Evolutionary conservation across 2,888 invertebrate species (phyloP).

Genomic region (Mythimna loreyi): DNA sequence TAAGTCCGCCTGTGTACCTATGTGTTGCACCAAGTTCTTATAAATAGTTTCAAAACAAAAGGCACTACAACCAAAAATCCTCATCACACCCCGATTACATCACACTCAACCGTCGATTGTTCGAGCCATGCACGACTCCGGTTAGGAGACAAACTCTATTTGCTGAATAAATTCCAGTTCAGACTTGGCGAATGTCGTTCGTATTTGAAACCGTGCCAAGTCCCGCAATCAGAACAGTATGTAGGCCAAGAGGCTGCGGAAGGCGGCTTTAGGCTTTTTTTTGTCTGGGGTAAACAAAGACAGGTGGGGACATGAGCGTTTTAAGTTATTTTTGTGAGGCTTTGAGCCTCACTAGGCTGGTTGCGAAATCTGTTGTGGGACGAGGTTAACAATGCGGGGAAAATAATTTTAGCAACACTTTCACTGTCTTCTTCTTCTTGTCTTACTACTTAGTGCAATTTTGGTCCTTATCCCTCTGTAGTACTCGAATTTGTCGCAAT

Average conservation of each 20-base stretch:
- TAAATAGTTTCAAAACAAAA: background rate
- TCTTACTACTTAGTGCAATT: too few relatives aligned
- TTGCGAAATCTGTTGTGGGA: slow-evolving; percentile 6
- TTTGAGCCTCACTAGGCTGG: slow-evolving; percentile 10
- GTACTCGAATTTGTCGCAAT: background rate
- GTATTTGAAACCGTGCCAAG: slow-evolving; percentile 84
- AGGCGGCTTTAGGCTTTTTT: slow-evolving; percentile 68
- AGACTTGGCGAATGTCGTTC: slow-evolving; percentile 70
- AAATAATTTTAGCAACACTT: background rate
- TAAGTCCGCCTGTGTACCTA: too few relatives aligned
- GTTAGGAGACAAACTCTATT: slow-evolving; percentile 67
- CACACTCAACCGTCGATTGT: slow-evolving; percentile 47
- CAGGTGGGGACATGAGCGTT: slow-evolving; percentile 60
- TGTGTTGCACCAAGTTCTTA: too few relatives aligned
- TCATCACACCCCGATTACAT: slow-evolving; percentile 28
- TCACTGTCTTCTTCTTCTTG: background rate
- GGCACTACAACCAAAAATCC: slow-evolving; percentile 2
- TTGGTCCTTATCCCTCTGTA: too few relatives aligned
- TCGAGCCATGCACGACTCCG: slow-evolving; percentile 36
- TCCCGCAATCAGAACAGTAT: slow-evolving; percentile 83
- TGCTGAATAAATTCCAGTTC: slow-evolving; percentile 69
- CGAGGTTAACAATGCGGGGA: slow-evolving; percentile 6
- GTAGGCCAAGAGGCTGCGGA: slow-evolving; percentile 88
- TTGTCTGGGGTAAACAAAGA: slow-evolving; percentile 65
- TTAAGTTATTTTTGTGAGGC: slow-evolving; percentile 58